Evolutionary conservation across 2,797 vertebrate genomes (phyloP).

Genomic region (Argyrosomus regius): DNA sequence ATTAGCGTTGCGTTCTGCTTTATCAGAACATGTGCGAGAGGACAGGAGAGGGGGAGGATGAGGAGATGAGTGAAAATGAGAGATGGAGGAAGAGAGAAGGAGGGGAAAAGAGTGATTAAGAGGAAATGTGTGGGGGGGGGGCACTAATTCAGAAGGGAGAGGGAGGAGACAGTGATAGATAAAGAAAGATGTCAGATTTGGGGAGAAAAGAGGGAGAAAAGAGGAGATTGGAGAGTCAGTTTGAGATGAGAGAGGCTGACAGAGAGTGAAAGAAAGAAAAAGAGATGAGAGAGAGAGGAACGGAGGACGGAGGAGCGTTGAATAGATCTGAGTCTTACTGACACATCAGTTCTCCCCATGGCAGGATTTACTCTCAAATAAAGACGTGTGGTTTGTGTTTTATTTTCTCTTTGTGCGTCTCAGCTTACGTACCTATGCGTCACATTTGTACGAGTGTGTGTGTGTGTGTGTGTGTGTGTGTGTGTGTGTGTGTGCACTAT

Average conservation of each 20-base stretch:
- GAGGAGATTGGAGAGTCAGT: slow-evolving; percentile 39
- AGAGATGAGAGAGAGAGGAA: slow-evolving; percentile 21
- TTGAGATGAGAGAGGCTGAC: slow-evolving; percentile 58
- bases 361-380: slow-evolving; percentile 65
- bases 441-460: slow-evolving; percentile 13
- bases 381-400: slow-evolving; percentile 55
- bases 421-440: slow-evolving; percentile 20
- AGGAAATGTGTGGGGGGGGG: slow-evolving; percentile 19
- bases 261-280: slow-evolving; percentile 48
- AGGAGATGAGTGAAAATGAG: slow-evolving; percentile 30
- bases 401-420: slow-evolving; percentile 45
- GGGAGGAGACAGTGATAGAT: slow-evolving; percentile 60
- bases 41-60: slow-evolving; percentile 13
- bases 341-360: slow-evolving; percentile 67
- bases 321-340: slow-evolving; percentile 65
- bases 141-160: slow-evolving; percentile 20
- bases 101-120: slow-evolving; percentile 30
- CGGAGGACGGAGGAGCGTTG: slow-evolving; percentile 40
- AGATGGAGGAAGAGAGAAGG: slow-evolving; percentile 18
- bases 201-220: slow-evolving; percentile 27
- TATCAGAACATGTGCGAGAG: slow-evolving; percentile 46
- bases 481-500: not conserved
- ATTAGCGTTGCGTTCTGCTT: slow-evolving; percentile 60
- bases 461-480: not conserved
- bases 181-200: slow-evolving; percentile 57